phyloP scores from a whole-genome alignment of 1,140 invertebrate species.

The Halesus radiatus region DNA sequence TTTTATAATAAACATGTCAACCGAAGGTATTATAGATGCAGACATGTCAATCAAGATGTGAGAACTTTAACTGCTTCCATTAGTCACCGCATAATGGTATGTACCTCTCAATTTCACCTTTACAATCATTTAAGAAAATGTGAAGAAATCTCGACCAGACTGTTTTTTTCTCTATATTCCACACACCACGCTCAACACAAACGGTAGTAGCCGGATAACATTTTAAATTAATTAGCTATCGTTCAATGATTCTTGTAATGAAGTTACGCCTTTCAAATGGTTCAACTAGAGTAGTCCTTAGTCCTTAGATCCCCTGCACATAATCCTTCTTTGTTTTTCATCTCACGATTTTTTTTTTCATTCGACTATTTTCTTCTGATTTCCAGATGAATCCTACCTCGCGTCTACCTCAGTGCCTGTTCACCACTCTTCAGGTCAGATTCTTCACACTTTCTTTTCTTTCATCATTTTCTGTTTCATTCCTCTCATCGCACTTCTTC shows the following conservation, averaged over 20 bases:
- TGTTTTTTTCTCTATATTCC: background rate
- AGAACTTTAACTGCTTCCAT: no score
- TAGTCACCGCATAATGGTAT: no score
- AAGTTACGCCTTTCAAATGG: no score
- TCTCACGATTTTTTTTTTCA: conserved; percentile 54
- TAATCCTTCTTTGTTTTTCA: conserved; percentile 3
- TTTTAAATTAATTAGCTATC: background rate
- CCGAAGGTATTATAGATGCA: no score
- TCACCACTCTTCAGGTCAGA: conserved; percentile 70
- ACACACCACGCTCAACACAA: background rate
- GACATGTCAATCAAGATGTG: no score
- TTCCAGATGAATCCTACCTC: conserved; percentile 71
- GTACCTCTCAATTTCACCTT: no score
- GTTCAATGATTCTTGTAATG: no score
- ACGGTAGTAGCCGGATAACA: background rate
- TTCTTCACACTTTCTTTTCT: conserved; percentile 59
- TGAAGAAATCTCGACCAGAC: background rate
- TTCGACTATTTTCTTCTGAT: conserved; percentile 67
- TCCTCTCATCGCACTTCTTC: background rate
- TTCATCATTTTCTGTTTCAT: conserved; percentile 29
- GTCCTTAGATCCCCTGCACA: background rate
- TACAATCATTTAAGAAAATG: no score
- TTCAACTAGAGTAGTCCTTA: background rate
- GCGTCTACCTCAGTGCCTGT: conserved; percentile 69
- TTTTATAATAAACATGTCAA: no score